Percentiles rank a stretch among this genome's conserved stretches.
Evolutionary conservation across 37 sponge, comb jelly and placozoan genomes (phyloP).

Genomic region (Eunapius fragilis): DNA sequence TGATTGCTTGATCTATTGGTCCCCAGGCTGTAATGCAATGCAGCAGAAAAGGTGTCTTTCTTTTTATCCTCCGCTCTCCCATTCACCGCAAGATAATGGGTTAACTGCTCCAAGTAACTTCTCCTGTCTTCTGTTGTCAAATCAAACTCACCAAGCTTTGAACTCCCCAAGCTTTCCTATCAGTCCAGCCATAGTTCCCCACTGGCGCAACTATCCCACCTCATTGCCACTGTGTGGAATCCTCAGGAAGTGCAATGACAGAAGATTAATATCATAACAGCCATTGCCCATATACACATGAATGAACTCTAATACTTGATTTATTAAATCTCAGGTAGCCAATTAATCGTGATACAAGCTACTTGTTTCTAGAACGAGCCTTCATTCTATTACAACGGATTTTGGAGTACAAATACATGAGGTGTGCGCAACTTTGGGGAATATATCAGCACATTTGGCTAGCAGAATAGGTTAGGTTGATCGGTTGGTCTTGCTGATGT

Average conservation of each 20-base stretch:
- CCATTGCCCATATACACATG: neutral
- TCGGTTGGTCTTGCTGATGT: no score
- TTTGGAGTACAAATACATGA: no score
- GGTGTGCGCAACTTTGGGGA: no score
- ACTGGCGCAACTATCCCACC: neutral
- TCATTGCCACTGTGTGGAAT: neutral
- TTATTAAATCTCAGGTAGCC: no score
- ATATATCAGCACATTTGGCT: no score
- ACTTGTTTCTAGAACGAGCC: no score
- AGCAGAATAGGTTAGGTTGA: no score
- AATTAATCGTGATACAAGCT: no score
- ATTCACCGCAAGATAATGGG: neutral
- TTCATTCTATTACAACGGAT: no score
- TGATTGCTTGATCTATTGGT: no score
- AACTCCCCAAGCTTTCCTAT: neutral
- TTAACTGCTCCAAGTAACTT: neutral
- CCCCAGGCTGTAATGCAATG: neutral
- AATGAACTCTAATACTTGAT: no score
- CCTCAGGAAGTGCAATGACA: neutral
- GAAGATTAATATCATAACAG: neutral
- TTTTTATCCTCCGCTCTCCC: neutral
- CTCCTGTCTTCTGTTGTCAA: neutral
- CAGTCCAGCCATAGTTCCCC: neutral
- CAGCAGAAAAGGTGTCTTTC: neutral
- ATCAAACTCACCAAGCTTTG: no score